phyloP scores from a whole-genome alignment of 1,140 invertebrate species.

The Meloidogyne floridensis region DNA sequence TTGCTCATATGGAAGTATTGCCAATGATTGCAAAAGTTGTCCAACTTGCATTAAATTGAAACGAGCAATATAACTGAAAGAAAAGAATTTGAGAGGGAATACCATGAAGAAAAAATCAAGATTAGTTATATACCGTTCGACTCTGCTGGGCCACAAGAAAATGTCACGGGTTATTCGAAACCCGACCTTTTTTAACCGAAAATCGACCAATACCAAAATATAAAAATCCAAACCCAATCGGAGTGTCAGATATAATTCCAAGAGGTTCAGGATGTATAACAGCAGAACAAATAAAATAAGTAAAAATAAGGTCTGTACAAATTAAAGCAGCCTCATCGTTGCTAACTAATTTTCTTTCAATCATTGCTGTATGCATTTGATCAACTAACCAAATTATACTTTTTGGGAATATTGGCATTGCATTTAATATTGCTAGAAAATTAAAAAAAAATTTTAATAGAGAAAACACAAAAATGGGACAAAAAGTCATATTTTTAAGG shows the following conservation, averaged over 20 bases:
- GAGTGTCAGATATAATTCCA: slow-evolving; percentile 84
- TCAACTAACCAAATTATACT: slow-evolving; percentile 72
- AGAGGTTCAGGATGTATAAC: slow-evolving; percentile 90
- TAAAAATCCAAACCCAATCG: slow-evolving; percentile 85
- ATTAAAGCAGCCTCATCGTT: slow-evolving; percentile 71
- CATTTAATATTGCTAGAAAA: slow-evolving; percentile 73
- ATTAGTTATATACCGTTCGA: too few species aligned
- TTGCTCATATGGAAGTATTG: slow-evolving; percentile 69
- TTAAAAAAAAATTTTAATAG: slow-evolving; percentile 28
- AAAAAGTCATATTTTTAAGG: too few species aligned
- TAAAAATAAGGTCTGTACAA: slow-evolving; percentile 88
- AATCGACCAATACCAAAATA: too few species aligned
- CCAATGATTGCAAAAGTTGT: slow-evolving; percentile 87
- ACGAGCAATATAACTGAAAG: slow-evolving; percentile 77
- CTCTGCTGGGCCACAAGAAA: too few species aligned
- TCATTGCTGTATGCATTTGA: slow-evolving; percentile 70
- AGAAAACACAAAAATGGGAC: background rate
- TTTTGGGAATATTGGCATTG: slow-evolving; percentile 87
- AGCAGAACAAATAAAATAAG: slow-evolving; percentile 90
- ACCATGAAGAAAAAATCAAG: too few species aligned
- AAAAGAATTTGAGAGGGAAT: slow-evolving; percentile 72
- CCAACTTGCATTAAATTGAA: slow-evolving; percentile 87
- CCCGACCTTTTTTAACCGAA: too few species aligned
- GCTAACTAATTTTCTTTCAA: slow-evolving; percentile 66
- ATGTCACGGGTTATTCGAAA: too few species aligned